phyloP scores from a whole-genome alignment of 2,888 invertebrate genomes.

The Tiliacea citrago region DNA sequence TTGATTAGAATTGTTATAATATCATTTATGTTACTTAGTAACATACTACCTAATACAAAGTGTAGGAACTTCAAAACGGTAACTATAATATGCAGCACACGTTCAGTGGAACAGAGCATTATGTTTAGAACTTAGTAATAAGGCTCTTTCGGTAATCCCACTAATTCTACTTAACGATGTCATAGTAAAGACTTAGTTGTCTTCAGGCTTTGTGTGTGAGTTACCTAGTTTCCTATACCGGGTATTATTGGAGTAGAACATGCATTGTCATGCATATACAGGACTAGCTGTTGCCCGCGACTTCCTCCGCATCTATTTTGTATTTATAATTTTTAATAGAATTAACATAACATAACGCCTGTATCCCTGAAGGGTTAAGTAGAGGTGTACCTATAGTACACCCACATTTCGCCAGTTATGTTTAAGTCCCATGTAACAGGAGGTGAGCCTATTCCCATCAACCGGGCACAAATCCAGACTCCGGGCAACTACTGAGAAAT shows the following conservation, averaged over 20 bases:
- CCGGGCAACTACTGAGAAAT: too few relatives aligned
- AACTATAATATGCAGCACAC: constrained; percentile 31
- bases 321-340: neutral
- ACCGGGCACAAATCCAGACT: too few relatives aligned
- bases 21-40: too few relatives aligned
- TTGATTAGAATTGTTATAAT: too few relatives aligned
- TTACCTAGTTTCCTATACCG: constrained; percentile 28
- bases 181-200: constrained; percentile 30
- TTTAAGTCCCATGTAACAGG: too few relatives aligned
- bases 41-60: constrained; percentile 13
- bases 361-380: too few relatives aligned
- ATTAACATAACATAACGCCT: too few relatives aligned
- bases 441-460: too few relatives aligned
- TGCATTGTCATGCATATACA: neutral
- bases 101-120: constrained; percentile 38
- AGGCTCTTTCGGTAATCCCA: constrained; percentile 47
- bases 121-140: constrained; percentile 55
- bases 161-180: constrained; percentile 54
- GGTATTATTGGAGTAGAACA: neutral
- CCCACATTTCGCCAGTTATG: too few relatives aligned
- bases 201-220: constrained; percentile 15
- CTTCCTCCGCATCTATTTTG: neutral
- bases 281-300: neutral
- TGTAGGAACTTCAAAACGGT: constrained; percentile 8
- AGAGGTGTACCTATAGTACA: too few relatives aligned